These are phyloP conservation scores for Petrocephalus zakoni DNA, from an alignment of 2,113 vertebrate species.

Conservation along the genomic window DNA sequence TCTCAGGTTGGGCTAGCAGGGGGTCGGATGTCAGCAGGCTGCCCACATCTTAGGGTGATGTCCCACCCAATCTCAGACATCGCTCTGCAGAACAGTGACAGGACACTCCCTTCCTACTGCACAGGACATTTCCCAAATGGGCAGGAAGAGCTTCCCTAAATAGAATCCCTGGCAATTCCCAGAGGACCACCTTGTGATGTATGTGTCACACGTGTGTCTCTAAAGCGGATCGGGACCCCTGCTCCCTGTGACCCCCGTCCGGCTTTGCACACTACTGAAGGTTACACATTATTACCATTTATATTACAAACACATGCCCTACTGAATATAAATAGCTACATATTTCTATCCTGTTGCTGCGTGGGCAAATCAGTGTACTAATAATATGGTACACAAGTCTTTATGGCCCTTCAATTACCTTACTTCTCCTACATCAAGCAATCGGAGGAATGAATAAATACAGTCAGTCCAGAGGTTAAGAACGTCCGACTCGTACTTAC, in stretches of 20 bases:
- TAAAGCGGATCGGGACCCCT: not conserved
- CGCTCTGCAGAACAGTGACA: not conserved
- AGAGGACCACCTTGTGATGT: not conserved
- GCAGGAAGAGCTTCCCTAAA: not conserved
- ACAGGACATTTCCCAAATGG: not conserved
- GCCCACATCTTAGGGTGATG: not conserved
- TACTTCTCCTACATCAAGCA: not conserved
- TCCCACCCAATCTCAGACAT: not conserved
- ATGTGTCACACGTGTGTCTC: not conserved
- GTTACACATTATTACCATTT: constrained; percentile 44
- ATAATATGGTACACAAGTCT: not conserved
- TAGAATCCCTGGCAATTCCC: not conserved
- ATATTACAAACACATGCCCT: constrained; percentile 34
- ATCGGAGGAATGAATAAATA: not conserved
- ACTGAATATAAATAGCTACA: constrained; percentile 23
- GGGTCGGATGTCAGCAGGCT: not conserved
- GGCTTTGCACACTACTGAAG: not conserved
- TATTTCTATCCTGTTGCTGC: constrained; percentile 7
- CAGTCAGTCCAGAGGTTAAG: not conserved
- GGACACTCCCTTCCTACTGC: not conserved
- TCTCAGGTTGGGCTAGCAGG: not conserved
- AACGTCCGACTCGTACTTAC: not conserved
- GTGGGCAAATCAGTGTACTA: not conserved
- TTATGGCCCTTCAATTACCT: constrained; percentile 13
- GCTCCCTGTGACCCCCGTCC: constrained; percentile 19